Percentiles rank a stretch among this genome's conserved stretches.
phyloP scores from a whole-genome alignment of 2,113 vertebrate species.

The Anguilla japonica region DNA sequence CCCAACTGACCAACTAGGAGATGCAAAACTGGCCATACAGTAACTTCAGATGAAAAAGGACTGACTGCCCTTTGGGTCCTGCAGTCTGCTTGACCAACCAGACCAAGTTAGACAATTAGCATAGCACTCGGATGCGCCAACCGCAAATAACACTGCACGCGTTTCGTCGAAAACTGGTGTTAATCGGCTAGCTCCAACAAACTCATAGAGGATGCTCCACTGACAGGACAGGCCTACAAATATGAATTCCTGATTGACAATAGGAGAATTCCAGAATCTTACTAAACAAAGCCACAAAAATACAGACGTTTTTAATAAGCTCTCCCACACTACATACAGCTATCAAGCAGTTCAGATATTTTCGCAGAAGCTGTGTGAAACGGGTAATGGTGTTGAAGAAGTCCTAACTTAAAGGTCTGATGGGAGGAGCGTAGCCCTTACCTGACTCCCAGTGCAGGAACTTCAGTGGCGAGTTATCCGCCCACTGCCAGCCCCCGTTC shows the following conservation, averaged over 20 bases:
- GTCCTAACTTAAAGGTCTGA: neutral
- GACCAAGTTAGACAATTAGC: neutral
- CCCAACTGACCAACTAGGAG: too few species aligned
- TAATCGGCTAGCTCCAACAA: neutral
- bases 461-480: constrained; percentile 88
- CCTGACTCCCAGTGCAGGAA: constrained; percentile 97
- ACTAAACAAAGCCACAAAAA: too few species aligned
- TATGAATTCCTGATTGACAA: too few species aligned
- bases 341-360: too few species aligned
- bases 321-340: too few species aligned
- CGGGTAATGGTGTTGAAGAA: neutral
- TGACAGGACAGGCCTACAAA: neutral
- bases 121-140: neutral
- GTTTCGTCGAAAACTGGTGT: neutral
- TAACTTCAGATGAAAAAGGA: too few species aligned
- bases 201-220: too few species aligned
- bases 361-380: neutral
- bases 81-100: neutral
- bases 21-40: neutral
- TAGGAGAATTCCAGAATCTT: too few species aligned
- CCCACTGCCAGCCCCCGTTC: constrained; percentile 96
- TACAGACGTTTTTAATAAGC: too few species aligned
- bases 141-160: neutral
- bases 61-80: neutral
- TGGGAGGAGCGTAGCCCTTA: constrained; percentile 58